A percentile compares a stretch with the other conserved stretches of the same genome.
Conservation (phyloP, 2,113 vertebrate species). For the Cyprinodon variegatus region DNA sequence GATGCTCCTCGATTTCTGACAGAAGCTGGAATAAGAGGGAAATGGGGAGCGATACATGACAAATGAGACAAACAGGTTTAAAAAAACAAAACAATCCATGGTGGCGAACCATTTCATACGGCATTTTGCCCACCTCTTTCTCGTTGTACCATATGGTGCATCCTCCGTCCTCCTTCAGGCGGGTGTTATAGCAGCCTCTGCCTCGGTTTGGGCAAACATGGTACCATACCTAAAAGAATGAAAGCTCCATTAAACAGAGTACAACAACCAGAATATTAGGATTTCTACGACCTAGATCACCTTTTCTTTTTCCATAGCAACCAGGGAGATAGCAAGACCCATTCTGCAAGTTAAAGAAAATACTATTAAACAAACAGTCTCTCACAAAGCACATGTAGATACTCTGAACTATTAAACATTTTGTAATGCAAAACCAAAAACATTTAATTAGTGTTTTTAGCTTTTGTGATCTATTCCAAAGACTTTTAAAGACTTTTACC, state of each 20-base stretch:
- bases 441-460: not conserved
- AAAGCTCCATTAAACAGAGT: not conserved
- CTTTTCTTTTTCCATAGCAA: slow-evolving; percentile 98
- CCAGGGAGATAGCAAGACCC: slow-evolving; percentile 96
- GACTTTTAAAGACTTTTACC: slow-evolving; percentile 74
- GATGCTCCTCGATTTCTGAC: slow-evolving; percentile 94
- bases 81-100: slow-evolving; percentile 8
- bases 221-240: slow-evolving; percentile 90
- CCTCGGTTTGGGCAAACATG: slow-evolving; percentile 93
- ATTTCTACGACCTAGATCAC: slow-evolving; percentile 65
- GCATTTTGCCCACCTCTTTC: slow-evolving; percentile 64
- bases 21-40: slow-evolving; percentile 79
- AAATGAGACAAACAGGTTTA: not conserved
- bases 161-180: slow-evolving; percentile 93
- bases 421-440: not conserved
- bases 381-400: not conserved
- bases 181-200: slow-evolving; percentile 93
- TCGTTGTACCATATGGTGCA: slow-evolving; percentile 99
- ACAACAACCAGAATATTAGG: not conserved
- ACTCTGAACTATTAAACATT: not conserved
- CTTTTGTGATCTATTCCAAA: too few relatives aligned
- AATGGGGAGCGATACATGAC: not conserved
- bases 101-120: not conserved
- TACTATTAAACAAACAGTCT: not conserved
- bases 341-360: slow-evolving; percentile 82